Evolutionary conservation across 2,113 vertebrate species (phyloP), one percentile per base, ranked within the genome.

Genomic region (Accipiter virgatus): DNA sequence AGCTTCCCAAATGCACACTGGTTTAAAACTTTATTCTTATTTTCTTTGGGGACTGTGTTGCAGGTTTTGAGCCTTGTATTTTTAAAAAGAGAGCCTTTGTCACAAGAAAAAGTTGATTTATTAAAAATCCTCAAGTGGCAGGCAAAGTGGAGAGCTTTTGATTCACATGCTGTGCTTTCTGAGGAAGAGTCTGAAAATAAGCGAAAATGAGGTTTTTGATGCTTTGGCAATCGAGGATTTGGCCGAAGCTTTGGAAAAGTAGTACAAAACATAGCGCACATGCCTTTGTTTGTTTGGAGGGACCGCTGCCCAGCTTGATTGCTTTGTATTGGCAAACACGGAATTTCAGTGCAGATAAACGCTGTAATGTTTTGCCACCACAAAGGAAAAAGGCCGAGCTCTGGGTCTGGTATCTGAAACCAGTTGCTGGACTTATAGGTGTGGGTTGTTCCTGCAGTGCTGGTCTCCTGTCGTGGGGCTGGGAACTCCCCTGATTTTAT

Each of bases 391-490:
- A 50, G 10, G 3, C 21, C 14, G 21, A 5, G 6, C 5, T 84
- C 7, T 0, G 2, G 14, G 47, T 74, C 10, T 23, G 66, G 18
- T 26, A 6, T 43, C 23, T 67, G 9, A 92, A 93, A 77, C 26
- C 9, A 16, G 7, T 55, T 88, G 10, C 26, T 12, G 6, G 47
- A 6, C 10, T 40, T 32, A 4, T 4, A 26, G 65, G 26, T 1
- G 1, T 0, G 0, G 9, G 16, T 61, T 40, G 29, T 78, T 85
- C 45, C 23, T 6, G 1, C 63, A 38, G 23, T 14, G 17, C 38
- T 73, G 21, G 4, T 75, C 34, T 71, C 31, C 34, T 40, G n/a
- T 7, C 8, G 2, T 9, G 26, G 42, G 29, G 20, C 17, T 89
- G 83, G 21, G 8, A 66, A 9, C 5, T 81, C 4, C 27, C 42